Percentiles rank a stretch among this genome's conserved stretches.
Evolutionary conservation across 2,888 invertebrate species (phyloP).

Genomic region (Protophormia terraenovae): DNA sequence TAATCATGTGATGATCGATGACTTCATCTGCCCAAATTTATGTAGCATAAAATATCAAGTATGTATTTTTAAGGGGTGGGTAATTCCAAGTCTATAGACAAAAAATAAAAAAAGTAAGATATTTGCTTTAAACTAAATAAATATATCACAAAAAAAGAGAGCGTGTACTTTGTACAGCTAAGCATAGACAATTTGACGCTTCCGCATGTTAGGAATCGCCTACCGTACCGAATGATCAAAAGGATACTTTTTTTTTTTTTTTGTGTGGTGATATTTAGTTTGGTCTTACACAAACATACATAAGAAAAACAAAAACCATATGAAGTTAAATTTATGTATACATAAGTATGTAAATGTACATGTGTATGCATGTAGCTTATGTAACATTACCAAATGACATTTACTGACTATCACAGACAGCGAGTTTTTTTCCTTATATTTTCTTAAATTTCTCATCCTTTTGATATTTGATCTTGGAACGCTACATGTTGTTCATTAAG

Average conservation of each 20-base stretch:
- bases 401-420: neutral
- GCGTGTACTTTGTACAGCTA: no score
- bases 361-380: slow-evolving; percentile 28
- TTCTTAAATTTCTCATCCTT: slow-evolving; percentile 67
- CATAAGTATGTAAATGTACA: slow-evolving; percentile 8
- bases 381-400: slow-evolving; percentile 47
- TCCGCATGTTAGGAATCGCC: slow-evolving; percentile 75
- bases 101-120: neutral
- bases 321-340: neutral
- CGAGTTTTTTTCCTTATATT: slow-evolving; percentile 5
- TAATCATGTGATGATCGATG: slow-evolving; percentile 73
- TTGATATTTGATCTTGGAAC: slow-evolving; percentile 73
- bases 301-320: slow-evolving; percentile 21
- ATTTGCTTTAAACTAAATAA: no score
- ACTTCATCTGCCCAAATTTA: slow-evolving; percentile 65
- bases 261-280: slow-evolving; percentile 21
- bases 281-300: slow-evolving; percentile 10
- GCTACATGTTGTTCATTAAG: slow-evolving; percentile 61
- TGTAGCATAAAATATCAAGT: slow-evolving; percentile 60
- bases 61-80: slow-evolving; percentile 23
- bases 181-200: slow-evolving; percentile 80
- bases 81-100: slow-evolving; percentile 23
- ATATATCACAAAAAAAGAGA: neutral
- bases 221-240: slow-evolving; percentile 66
- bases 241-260: neutral